phyloP scores from a whole-genome alignment of 2,888 invertebrate species.

The Ophioninae sp. region DNA sequence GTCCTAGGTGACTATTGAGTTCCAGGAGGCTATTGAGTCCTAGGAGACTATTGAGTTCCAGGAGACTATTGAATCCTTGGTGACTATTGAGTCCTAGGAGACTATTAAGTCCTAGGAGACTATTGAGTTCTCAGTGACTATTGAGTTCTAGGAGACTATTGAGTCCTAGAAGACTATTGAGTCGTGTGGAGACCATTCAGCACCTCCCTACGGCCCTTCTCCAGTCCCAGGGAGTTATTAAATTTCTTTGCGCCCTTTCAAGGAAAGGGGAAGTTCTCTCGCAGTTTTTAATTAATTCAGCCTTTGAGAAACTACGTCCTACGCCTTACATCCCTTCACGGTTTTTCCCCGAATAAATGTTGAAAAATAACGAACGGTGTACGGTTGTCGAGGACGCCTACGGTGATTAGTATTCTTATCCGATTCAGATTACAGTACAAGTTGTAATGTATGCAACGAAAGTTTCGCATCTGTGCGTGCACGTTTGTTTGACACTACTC shows the following conservation, averaged over 20 bases:
- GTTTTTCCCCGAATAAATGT: neutral
- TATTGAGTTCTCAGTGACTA: too few relatives aligned
- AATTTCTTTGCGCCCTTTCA: neutral
- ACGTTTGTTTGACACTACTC: conserved; percentile 20
- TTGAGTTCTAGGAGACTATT: too few relatives aligned
- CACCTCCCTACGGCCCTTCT: too few relatives aligned
- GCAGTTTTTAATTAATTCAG: neutral
- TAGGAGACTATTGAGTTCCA: too few relatives aligned
- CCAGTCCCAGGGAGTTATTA: conserved; percentile 2
- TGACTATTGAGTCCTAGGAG: too few relatives aligned
- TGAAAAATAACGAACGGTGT: neutral
- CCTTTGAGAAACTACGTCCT: neutral
- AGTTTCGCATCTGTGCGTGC: conserved; percentile 31
- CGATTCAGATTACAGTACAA: conserved; percentile 52
- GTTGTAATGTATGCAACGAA: conserved; percentile 52
- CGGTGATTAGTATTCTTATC: conserved; percentile 53
- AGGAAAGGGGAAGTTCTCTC: neutral
- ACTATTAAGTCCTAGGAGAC: too few relatives aligned
- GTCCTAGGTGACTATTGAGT: too few relatives aligned
- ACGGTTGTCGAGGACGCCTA: neutral
- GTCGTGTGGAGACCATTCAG: too few relatives aligned
- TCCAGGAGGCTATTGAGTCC: too few relatives aligned
- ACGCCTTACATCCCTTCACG: neutral
- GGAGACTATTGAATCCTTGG: too few relatives aligned
- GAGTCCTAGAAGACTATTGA: too few relatives aligned